A percentile compares a stretch with the other conserved stretches of the same genome.
Evolutionary conservation across 2,113 vertebrate species (phyloP).

Genomic region (Rhizomys pruinosus): DNA sequence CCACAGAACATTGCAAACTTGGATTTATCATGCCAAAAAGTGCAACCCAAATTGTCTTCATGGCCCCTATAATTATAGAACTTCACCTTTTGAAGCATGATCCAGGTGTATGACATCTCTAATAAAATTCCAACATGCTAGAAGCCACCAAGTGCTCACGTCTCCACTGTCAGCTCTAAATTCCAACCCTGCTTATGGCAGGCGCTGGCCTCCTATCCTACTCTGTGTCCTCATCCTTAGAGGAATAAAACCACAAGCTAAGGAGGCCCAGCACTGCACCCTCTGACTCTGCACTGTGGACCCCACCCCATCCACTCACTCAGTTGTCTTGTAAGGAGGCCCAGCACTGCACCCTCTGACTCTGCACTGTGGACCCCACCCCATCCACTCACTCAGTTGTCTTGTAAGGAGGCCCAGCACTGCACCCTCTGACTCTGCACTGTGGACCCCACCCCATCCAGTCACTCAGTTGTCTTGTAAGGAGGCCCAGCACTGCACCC

Average conservation of each 20-base stretch:
- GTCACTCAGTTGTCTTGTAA: too few relatives aligned
- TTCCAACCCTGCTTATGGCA: background rate
- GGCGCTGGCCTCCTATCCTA: rapidly evolving
- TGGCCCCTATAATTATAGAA: background rate
- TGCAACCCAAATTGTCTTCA: background rate
- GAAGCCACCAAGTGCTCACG: background rate
- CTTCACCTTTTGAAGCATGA: background rate
- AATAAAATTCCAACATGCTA: background rate
- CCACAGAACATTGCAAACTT: background rate
- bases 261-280: background rate
- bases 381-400: too few relatives aligned
- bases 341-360: background rate
- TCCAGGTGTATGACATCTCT: background rate
- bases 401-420: background rate
- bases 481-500: background rate
- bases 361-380: background rate
- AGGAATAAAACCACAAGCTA: background rate
- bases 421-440: background rate
- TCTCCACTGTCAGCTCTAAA: background rate
- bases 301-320: background rate
- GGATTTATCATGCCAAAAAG: background rate
- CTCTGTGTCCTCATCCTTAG: background rate
- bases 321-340: background rate
- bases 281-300: background rate
- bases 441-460: background rate